These are phyloP conservation scores for Myiotriccus ornatus DNA, from an alignment of 2,797 vertebrate species.

Conservation along the genomic window DNA sequence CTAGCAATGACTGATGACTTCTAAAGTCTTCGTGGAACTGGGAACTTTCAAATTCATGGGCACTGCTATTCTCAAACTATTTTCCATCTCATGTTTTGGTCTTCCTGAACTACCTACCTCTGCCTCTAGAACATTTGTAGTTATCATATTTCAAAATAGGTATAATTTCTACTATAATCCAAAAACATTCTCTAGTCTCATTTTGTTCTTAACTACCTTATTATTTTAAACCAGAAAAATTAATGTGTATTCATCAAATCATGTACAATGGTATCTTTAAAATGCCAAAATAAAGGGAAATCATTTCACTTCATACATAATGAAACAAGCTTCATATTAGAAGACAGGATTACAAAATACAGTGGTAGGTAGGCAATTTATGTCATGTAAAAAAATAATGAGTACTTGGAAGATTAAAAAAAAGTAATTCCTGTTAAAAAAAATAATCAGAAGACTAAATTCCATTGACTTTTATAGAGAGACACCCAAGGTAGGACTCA, in stretches of 20 bases:
- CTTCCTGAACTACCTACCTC: not conserved
- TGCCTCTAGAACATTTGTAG: not conserved
- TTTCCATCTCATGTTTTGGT: not conserved
- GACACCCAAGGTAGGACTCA: not conserved
- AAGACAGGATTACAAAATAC: not conserved
- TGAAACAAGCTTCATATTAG: not conserved
- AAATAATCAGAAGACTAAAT: not conserved
- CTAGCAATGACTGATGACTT: not conserved
- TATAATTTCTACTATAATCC: not conserved
- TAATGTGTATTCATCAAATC: not conserved
- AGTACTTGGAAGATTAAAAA: not conserved
- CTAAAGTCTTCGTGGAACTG: not conserved
- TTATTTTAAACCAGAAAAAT: not conserved
- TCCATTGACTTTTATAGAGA: not conserved
- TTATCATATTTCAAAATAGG: not conserved
- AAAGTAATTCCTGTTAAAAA: not conserved
- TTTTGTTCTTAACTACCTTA: not conserved
- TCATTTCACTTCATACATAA: not conserved
- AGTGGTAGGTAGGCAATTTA: not conserved
- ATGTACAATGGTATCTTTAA: not conserved
- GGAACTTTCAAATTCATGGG: not conserved
- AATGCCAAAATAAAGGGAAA: not conserved
- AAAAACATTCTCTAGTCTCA: not conserved
- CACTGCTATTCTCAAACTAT: not conserved
- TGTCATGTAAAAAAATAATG: not conserved